Percentiles rank a stretch among this genome's conserved stretches.
phyloP scores from a whole-genome alignment of 2,113 vertebrate species.

The Casuarius casuarius region DNA sequence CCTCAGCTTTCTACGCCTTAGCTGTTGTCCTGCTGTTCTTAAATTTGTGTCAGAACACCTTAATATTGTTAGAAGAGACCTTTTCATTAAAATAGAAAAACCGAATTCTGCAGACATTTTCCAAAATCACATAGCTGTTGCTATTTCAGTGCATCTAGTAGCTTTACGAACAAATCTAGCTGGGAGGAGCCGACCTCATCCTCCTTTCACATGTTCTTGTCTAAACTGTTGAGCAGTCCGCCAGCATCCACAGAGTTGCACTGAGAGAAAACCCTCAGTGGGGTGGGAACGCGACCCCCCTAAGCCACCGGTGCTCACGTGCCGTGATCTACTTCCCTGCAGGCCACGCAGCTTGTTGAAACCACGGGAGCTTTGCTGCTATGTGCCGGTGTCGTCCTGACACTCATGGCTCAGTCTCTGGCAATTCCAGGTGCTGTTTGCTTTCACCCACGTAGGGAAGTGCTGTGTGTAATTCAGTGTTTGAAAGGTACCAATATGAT shows the following conservation, averaged over 20 bases:
- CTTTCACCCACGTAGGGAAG: not conserved
- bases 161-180: not conserved
- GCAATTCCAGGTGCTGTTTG: not conserved
- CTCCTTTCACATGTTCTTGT: not conserved
- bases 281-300: not conserved
- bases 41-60: not conserved
- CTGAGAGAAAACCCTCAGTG: not conserved
- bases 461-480: not conserved
- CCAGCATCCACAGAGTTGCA: not conserved
- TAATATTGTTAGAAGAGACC: not conserved
- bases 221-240: not conserved
- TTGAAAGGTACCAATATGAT: not conserved
- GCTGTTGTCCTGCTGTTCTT: constrained; percentile 38
- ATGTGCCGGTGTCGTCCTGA: constrained; percentile 24
- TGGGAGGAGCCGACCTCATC: not conserved
- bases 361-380: constrained; percentile 70
- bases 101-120: not conserved
- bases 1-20: not conserved
- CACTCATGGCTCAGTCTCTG: not conserved
- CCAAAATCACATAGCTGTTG: not conserved
- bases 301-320: not conserved
- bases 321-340: not conserved
- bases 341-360: constrained; percentile 13
- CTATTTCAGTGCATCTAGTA: not conserved
- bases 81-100: constrained; percentile 18